Conservation (phyloP, 2,797 vertebrate genomes). For the Anguilla megastoma region DNA sequence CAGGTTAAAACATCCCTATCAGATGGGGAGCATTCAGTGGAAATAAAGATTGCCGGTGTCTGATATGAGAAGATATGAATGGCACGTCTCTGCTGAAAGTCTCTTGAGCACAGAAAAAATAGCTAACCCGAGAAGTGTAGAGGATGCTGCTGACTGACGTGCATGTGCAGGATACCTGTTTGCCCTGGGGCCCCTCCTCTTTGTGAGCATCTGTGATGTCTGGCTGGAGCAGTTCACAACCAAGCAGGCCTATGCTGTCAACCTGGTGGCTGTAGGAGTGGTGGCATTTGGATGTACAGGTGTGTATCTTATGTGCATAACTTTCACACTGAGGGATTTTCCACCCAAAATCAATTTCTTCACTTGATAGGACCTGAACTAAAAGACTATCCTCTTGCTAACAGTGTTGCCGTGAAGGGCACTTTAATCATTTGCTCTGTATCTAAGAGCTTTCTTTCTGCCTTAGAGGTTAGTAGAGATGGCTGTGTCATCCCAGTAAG, state of each 20-base stretch:
- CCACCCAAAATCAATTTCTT: neutral
- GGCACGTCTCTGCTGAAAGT: neutral
- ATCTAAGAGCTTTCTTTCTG: constrained; percentile 7
- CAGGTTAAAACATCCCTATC: neutral
- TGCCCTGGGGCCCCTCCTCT: constrained; percentile 87
- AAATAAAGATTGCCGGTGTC: neutral
- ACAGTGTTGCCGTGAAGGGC: neutral
- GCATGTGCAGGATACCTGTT: constrained; percentile 83
- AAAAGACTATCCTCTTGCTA: neutral
- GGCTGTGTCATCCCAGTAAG: neutral
- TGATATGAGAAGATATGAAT: neutral
- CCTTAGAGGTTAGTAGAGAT: neutral
- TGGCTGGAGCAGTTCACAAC: constrained; percentile 89
- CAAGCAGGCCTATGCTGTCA: constrained; percentile 84
- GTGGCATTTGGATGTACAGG: constrained; percentile 97
- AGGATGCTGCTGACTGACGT: neutral
- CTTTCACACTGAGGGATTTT: neutral
- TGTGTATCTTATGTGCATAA: constrained; percentile 56
- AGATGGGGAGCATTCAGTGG: neutral
- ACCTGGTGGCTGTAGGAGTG: constrained; percentile 88
- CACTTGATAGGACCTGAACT: neutral
- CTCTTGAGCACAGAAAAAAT: neutral
- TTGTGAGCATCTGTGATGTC: constrained; percentile 90
- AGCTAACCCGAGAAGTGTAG: neutral
- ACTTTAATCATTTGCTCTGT: neutral